Percentiles rank a stretch among this genome's conserved stretches.
phyloP scores from a whole-genome alignment of 2,888 invertebrate genomes.

The Drosophila tripunctata region DNA sequence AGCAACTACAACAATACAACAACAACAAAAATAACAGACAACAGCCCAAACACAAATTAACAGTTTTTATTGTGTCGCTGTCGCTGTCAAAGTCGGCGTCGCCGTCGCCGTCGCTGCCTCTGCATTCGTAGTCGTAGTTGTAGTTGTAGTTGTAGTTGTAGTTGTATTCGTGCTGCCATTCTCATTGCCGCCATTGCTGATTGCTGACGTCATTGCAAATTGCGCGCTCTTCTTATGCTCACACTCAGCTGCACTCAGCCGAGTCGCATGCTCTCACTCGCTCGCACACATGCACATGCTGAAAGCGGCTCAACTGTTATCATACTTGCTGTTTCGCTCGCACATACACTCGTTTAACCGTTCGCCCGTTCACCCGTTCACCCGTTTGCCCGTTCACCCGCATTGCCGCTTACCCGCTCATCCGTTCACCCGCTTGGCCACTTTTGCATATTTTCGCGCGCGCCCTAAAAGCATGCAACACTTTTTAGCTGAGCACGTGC shows the following conservation, averaged over 20 bases:
- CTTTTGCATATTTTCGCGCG: slow-evolving; percentile 62
- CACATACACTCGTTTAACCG: too few relatives aligned
- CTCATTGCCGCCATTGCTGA: slow-evolving; percentile 35
- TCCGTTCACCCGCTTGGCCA: slow-evolving; percentile 32
- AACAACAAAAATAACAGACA: slow-evolving; percentile 4
- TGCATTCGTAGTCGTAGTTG: slow-evolving; percentile 8
- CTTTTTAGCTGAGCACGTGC: slow-evolving; percentile 55
- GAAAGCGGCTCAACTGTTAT: background rate
- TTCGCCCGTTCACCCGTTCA: background rate
- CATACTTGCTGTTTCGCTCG: background rate
- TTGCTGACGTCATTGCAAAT: slow-evolving; percentile 58
- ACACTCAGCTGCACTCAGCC: slow-evolving; percentile 6
- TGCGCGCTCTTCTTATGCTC: slow-evolving; percentile 1
- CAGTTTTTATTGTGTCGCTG: slow-evolving; percentile 53
- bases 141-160: too few relatives aligned
- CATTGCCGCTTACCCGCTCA: slow-evolving; percentile 3
- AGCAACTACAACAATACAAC: slow-evolving; percentile 20
- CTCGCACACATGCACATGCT: background rate
- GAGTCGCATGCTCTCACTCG: background rate
- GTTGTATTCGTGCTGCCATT: slow-evolving; percentile 14
- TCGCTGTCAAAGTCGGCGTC: too few relatives aligned
- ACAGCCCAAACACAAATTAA: slow-evolving; percentile 57
- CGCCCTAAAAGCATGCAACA: slow-evolving; percentile 67
- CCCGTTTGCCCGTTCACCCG: background rate
- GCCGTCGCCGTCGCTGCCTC: slow-evolving; percentile 2